Evolutionary conservation across 2,888 invertebrate species (phyloP).

Genomic region (Drosophila mimetica): DNA sequence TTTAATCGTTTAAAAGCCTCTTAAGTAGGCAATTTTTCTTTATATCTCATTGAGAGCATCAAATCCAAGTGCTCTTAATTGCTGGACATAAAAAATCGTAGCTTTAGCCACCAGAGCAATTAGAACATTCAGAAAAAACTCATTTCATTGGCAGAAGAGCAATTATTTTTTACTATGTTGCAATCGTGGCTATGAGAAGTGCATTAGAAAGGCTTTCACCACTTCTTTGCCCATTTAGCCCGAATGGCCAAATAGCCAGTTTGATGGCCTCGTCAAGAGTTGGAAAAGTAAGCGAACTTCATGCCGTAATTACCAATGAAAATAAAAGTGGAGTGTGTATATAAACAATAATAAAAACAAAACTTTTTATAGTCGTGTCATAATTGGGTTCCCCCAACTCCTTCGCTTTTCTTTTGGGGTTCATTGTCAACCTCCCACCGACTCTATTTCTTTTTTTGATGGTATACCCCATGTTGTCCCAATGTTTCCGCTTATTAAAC

Average conservation of each 20-base stretch:
- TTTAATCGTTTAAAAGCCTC: conserved; percentile 5
- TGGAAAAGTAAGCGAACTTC: conserved; percentile 20
- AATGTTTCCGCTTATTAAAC: conserved; percentile 65
- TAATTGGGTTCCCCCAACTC: conserved; percentile 32
- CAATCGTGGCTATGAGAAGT: conserved; percentile 13
- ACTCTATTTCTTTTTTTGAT: not conserved
- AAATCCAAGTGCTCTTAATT: conserved; percentile 53
- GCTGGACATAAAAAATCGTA: conserved; percentile 31
- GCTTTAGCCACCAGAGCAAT: conserved; percentile 42
- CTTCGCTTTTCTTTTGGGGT: conserved; percentile 18
- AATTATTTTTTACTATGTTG: conserved; percentile 37
- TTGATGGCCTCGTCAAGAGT: conserved; percentile 31
- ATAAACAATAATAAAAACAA: conserved; percentile 38
- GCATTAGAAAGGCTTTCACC: conserved; percentile 41
- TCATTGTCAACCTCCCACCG: conserved; percentile 41
- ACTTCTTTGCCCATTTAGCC: not conserved
- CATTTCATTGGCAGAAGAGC: conserved; percentile 40
- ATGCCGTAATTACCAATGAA: conserved; percentile 52
- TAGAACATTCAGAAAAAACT: conserved; percentile 56
- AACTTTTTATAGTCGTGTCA: conserved; percentile 32
- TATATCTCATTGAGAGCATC: conserved; percentile 16
- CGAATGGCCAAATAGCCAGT: not conserved
- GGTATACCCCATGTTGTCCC: conserved; percentile 19
- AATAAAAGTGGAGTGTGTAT: conserved; percentile 47
- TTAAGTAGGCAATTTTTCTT: conserved; percentile 15